These are phyloP conservation scores for Pristionchus fissidentatus DNA, from an alignment of 2,888 invertebrate species.

Conservation along the genomic window DNA sequence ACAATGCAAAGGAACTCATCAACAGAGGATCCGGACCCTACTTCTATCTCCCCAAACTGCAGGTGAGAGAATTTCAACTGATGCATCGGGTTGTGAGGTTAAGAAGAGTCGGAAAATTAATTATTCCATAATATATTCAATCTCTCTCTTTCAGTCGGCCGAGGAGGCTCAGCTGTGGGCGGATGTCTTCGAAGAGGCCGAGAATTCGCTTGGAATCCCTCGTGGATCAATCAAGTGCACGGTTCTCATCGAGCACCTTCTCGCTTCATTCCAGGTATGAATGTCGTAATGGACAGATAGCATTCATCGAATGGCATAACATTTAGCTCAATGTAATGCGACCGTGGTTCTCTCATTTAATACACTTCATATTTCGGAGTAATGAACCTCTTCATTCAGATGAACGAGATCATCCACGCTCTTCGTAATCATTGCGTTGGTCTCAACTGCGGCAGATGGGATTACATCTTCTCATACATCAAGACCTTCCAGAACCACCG, in stretches of 20 bases:
- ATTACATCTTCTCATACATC: conserved; percentile 79
- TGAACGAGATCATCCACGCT: conserved; percentile 83
- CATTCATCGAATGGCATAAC: not conserved
- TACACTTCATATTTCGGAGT: not conserved
- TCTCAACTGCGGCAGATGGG: conserved; percentile 85
- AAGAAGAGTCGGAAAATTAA: too few species aligned
- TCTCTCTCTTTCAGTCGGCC: too few species aligned
- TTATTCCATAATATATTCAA: too few species aligned
- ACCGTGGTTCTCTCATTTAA: not conserved
- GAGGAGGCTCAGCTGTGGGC: conserved; percentile 84
- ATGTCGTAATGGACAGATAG: not conserved
- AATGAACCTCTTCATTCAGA: conserved; percentile 62
- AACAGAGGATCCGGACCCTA: conserved; percentile 82
- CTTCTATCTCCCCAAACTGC: conserved; percentile 84
- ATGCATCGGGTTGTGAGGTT: too few species aligned
- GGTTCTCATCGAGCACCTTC: conserved; percentile 84
- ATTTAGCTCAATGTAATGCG: not conserved
- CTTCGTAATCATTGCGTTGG: conserved; percentile 83
- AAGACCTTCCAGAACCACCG: conserved; percentile 78
- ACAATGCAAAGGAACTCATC: conserved; percentile 78
- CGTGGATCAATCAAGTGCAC: conserved; percentile 83
- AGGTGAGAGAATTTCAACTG: too few species aligned
- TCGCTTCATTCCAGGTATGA: conserved; percentile 80
- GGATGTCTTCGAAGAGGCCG: conserved; percentile 81
- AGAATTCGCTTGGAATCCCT: conserved; percentile 79